Percentiles rank a stretch among this genome's conserved stretches.
phyloP scores from a whole-genome alignment of 2,797 vertebrate species.

The Vespertilio murinus region DNA sequence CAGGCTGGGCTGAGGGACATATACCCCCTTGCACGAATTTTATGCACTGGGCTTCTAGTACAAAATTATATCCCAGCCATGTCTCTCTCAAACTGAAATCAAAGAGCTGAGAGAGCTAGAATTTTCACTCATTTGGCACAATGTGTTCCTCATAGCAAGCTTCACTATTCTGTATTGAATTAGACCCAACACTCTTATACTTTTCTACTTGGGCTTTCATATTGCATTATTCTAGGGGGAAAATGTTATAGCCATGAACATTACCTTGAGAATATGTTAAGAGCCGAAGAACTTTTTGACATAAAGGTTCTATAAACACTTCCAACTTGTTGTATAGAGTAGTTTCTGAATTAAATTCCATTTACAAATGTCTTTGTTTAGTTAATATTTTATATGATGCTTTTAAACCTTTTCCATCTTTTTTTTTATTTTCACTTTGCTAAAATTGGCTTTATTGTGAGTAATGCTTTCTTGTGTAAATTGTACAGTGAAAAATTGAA shows the following conservation, averaged over 20 bases:
- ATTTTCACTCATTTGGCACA: neutral
- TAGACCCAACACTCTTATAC: neutral
- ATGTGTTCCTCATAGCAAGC: neutral
- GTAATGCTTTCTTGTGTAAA: neutral
- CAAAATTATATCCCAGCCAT: neutral
- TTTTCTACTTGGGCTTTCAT: neutral
- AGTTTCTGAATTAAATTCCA: slow-evolving; percentile 35
- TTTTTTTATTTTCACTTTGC: neutral
- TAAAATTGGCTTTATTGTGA: slow-evolving; percentile 40
- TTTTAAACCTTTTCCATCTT: slow-evolving; percentile 37
- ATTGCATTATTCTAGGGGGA: neutral
- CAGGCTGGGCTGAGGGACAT: too few relatives aligned
- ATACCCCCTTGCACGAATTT: too few relatives aligned
- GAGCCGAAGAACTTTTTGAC: neutral
- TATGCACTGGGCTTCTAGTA: too few relatives aligned
- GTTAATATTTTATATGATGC: neutral
- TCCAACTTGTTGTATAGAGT: neutral
- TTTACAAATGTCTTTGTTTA: neutral
- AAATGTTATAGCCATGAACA: neutral
- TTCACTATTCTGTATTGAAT: neutral
- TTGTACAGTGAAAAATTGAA: slow-evolving; percentile 15
- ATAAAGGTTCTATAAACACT: neutral
- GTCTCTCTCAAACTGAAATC: neutral
- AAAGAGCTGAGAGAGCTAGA: neutral
- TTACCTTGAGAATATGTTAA: neutral